Conservation (phyloP, 1,140 invertebrate species). For the Lysiphlebus fabarum region DNA sequence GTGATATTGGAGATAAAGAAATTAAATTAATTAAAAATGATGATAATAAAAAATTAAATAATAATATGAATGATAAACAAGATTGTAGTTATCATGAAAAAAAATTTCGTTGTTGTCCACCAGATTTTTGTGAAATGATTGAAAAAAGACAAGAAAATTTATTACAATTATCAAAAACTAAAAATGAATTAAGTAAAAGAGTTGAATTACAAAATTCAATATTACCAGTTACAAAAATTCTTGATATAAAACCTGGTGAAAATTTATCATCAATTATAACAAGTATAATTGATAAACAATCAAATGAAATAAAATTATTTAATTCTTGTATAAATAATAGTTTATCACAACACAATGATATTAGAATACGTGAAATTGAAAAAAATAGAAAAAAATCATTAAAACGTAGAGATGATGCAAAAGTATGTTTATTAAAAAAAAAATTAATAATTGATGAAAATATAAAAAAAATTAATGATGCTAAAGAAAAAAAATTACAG, state of each 20-base stretch:
- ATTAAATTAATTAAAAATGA: background rate
- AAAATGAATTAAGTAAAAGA: constrained; percentile 60
- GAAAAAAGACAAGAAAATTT: constrained; percentile 60
- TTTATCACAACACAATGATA: constrained; percentile 39
- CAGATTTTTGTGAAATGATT: constrained; percentile 45
- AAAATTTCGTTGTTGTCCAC: constrained; percentile 25
- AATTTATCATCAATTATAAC: background rate
- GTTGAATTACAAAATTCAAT: constrained; percentile 63
- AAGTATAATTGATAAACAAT: constrained; percentile 33
- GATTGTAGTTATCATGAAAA: too few species aligned
- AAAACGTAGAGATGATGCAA: constrained; percentile 36
- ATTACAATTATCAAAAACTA: constrained; percentile 57
- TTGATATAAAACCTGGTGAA: constrained; percentile 6
- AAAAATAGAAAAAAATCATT: constrained; percentile 37
- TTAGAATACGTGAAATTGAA: constrained; percentile 37
- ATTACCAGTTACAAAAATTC: constrained; percentile 62
- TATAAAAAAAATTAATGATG: constrained; percentile 29
- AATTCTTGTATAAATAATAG: constrained; percentile 22
- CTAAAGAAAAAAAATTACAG: constrained; percentile 22
- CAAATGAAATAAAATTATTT: constrained; percentile 5
- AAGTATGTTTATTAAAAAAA: constrained; percentile 32
- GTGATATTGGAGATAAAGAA: too few species aligned
- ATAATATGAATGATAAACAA: too few species aligned
- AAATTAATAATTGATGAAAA: constrained; percentile 28
- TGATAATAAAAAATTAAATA: too few species aligned